Percentiles rank a stretch among this genome's conserved stretches.
Evolutionary conservation across 1,140 invertebrate genomes (phyloP).

Genomic region (Dreissena polymorpha): DNA sequence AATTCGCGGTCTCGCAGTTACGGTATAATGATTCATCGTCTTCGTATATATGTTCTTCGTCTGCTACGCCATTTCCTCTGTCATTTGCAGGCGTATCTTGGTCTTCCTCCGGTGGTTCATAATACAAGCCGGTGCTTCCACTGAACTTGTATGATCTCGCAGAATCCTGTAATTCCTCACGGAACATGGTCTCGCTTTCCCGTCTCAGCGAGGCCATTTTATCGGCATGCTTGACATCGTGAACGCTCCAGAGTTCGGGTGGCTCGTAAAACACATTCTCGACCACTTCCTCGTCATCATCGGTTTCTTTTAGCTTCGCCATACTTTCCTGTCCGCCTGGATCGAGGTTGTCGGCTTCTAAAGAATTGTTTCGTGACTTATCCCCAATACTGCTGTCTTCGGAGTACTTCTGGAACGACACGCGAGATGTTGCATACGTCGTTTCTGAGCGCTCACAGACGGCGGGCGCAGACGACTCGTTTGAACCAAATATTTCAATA

Average conservation of each 20-base stretch:
- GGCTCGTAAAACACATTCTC: constrained; percentile 37
- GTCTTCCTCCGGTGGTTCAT: constrained; percentile 38
- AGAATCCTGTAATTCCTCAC: not conserved
- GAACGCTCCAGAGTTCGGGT: constrained; percentile 16
- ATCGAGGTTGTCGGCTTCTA: not conserved
- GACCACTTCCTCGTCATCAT: constrained; percentile 10
- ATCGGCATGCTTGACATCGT: constrained; percentile 21
- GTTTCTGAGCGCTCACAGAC: constrained; percentile 28
- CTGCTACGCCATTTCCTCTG: constrained; percentile 22
- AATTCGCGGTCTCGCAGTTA: not conserved
- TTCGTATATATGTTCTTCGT: constrained; percentile 30
- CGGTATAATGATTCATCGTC: constrained; percentile 1
- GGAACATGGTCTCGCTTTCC: not conserved
- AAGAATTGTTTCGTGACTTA: too few species aligned
- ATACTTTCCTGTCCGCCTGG: not conserved
- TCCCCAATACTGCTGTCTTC: not conserved
- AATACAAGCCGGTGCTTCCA: constrained; percentile 25
- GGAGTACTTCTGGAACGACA: constrained; percentile 6
- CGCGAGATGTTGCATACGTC: constrained; percentile 26
- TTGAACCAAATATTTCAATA: not conserved
- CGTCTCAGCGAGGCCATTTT: not conserved
- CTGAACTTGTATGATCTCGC: not conserved
- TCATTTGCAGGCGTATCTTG: not conserved
- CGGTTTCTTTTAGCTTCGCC: not conserved
- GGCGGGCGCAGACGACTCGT: not conserved